These are phyloP conservation scores for Scaptomyza cyrtandrae DNA, from an alignment of 2,888 invertebrate species.

Conservation along the genomic window DNA sequence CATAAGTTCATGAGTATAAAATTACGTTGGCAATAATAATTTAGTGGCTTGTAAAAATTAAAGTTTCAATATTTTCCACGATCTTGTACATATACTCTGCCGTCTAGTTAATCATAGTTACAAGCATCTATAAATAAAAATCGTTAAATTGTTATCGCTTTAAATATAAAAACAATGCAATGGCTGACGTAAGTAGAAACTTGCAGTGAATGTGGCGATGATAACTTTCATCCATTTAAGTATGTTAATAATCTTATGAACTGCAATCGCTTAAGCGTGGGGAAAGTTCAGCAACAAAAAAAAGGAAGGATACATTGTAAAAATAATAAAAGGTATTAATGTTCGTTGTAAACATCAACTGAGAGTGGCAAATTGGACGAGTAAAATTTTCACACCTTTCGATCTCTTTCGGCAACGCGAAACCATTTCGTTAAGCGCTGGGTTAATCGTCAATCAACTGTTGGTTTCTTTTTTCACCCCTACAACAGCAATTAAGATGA, in stretches of 20 bases:
- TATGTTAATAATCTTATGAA: not conserved
- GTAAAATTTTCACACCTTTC: not conserved
- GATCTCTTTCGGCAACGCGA: not conserved
- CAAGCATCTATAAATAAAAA: not conserved
- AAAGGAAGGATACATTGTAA: not conserved
- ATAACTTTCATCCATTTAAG: not conserved
- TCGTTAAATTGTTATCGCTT: not conserved
- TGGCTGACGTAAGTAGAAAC: not conserved
- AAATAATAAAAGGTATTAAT: not conserved
- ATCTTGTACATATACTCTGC: no score
- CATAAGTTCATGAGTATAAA: not conserved
- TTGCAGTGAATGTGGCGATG: not conserved
- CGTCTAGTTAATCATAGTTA: not conserved
- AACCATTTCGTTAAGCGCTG: conserved; percentile 6
- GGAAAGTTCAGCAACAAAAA: not conserved
- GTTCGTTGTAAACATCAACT: not conserved
- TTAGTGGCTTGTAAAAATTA: not conserved
- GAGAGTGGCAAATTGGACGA: not conserved
- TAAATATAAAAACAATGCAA: not conserved
- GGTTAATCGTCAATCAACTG: conserved; percentile 23
- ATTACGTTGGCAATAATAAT: not conserved
- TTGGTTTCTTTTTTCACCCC: not conserved
- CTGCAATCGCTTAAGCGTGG: not conserved
- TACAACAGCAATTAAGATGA: conserved; percentile 3
- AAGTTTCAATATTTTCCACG: no score